Base-by-base conservation (phyloP, 2,888 invertebrate species). In the Heliothis peltigera region DNA sequence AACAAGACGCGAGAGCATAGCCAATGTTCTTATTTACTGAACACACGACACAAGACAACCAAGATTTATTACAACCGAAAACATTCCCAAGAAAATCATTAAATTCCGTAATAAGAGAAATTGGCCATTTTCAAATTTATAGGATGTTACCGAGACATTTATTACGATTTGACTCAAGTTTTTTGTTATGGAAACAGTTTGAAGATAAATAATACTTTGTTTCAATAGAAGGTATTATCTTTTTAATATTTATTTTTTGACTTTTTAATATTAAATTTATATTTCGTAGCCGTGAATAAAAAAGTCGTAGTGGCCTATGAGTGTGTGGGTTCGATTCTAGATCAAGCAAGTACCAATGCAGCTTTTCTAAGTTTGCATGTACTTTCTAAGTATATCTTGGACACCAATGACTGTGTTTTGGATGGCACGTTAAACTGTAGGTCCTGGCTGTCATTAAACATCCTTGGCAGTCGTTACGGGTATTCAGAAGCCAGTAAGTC, bases 161-260 rank as follows among this genome's bases (percentile, higher is more conserved):
- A 62, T 59, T 65, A n/a, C 53, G 53, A 51, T 46, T 54, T 64
- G 69, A 55, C 61, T 65, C 21, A 54, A 51, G 70, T 64, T 66
- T 64, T 66, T 57, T 64, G 70, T 63, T 68, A 66, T 71, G 58
- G 49, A 69, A 62, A 60, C 56, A 64, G 80, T 76, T 69, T 46
- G 53, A 43, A 53, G 70, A 64, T 77, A 74, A 74, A 75, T 62
- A 71, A 75, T 67, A 63, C 70, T 73, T 78, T 32, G 51, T 19
- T 66, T 71, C 70, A 68, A 80, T 80, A 73, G 77, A 70, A 25
- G 22, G 58, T 70, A 49, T 62, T 70, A 43, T 15, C 12, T 47
- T 60, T 54, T 58, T 5, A 47, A 32, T 48, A 48, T 10, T 19
- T 28, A 71, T 17, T 57, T 25, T 48, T 15, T n/a, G 1, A 49